Percentiles rank a stretch among this genome's conserved stretches.
Conservation (phyloP, 2,888 invertebrate genomes). For the Balanococcus diminutus region DNA sequence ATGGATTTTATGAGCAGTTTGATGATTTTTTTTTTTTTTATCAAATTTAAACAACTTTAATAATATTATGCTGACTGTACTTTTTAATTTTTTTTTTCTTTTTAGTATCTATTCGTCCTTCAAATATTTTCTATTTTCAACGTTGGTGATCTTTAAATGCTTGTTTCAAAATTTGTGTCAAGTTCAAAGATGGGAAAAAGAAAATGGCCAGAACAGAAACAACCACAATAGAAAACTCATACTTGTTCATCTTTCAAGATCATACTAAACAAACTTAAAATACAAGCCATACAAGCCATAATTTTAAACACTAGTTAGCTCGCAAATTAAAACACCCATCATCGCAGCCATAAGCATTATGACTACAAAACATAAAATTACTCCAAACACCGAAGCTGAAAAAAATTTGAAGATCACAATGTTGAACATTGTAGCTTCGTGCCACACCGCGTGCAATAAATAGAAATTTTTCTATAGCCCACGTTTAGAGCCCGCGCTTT, state of each 20-base stretch:
- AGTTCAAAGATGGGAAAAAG: not conserved
- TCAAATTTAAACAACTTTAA: too few relatives aligned
- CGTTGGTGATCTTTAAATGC: not conserved
- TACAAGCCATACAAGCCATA: not conserved
- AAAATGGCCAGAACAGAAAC: not conserved
- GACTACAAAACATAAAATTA: not conserved
- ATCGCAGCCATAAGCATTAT: not conserved
- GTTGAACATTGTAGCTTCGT: not conserved
- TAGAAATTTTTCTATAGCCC: conserved; percentile 12
- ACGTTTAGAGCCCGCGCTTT: not conserved
- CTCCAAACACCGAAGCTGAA: not conserved
- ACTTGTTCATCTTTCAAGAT: not conserved
- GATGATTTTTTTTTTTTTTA: too few relatives aligned
- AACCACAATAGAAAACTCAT: not conserved
- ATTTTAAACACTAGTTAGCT: not conserved
- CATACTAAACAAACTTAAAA: too few relatives aligned
- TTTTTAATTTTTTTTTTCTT: too few relatives aligned
- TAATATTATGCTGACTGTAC: too few relatives aligned
- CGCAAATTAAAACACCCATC: not conserved
- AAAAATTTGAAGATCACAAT: not conserved
- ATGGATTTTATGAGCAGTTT: too few relatives aligned
- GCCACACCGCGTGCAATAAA: not conserved
- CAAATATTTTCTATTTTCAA: not conserved
- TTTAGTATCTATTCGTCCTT: not conserved
- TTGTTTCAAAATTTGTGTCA: not conserved